Conservation (phyloP, 2,797 vertebrate genomes). For the Cossypha dichroa region DNA sequence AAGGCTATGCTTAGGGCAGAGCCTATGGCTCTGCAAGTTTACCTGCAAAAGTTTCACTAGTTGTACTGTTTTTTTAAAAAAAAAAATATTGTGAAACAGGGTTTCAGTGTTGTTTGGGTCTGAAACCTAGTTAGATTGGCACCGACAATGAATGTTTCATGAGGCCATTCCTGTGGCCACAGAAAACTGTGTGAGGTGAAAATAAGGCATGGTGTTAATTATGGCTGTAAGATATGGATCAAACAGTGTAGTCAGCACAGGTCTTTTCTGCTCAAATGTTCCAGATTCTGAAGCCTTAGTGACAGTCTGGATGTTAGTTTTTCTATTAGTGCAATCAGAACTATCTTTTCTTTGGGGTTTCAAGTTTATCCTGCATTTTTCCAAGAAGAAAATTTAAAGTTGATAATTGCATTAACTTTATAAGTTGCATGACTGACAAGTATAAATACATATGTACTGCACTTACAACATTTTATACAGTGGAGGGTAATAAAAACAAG, state of each 20-base stretch:
- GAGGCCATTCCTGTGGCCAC: neutral
- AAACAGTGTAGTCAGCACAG: neutral
- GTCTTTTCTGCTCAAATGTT: neutral
- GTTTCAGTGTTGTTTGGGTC: neutral
- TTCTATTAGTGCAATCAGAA: neutral
- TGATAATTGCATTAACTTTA: neutral
- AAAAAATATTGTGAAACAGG: neutral
- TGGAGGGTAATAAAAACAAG: neutral
- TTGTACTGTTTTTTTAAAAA: accelerated
- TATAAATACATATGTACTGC: neutral
- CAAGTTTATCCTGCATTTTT: neutral
- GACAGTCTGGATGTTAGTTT: neutral
- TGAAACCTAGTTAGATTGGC: neutral
- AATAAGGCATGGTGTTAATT: neutral
- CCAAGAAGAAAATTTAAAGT: neutral
- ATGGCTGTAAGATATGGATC: neutral
- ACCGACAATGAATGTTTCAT: neutral
- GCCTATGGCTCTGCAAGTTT: neutral
- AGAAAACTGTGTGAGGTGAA: neutral
- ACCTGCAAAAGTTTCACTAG: neutral
- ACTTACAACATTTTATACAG: neutral
- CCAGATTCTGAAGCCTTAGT: neutral
- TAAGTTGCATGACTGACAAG: neutral
- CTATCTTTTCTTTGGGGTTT: neutral
- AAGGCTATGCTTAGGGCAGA: neutral